Evolutionary conservation across 1,140 invertebrate species (phyloP).

Genomic region (Dysdera silvatica): DNA sequence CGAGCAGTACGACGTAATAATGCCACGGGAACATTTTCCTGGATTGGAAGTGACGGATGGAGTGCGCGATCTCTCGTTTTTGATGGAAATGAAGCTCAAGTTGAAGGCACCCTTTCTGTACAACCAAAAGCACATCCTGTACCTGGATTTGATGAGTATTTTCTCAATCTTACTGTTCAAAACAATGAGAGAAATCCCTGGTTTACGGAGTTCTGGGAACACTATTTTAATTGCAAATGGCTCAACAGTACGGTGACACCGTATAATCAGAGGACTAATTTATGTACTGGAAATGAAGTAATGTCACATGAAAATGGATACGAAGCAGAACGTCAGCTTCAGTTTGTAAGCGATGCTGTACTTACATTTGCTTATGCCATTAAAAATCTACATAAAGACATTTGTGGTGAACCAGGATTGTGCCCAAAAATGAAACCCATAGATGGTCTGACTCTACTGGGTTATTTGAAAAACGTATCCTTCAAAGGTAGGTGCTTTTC

Average conservation of each 20-base stretch:
- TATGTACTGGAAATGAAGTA: slow-evolving; percentile 47
- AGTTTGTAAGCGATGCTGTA: slow-evolving; percentile 86
- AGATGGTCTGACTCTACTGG: slow-evolving; percentile 70
- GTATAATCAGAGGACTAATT: slow-evolving; percentile 65
- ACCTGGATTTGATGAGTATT: slow-evolving; percentile 77
- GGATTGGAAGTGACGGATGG: slow-evolving; percentile 94
- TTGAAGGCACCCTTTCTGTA: slow-evolving; percentile 66
- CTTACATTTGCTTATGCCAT: slow-evolving; percentile 84
- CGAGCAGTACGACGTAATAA: slow-evolving; percentile 73
- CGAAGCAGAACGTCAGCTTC: slow-evolving; percentile 76
- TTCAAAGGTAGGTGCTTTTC: slow-evolving; percentile 63
- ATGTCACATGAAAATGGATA: slow-evolving; percentile 57
- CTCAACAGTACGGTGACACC: slow-evolving; percentile 66
- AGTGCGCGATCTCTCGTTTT: slow-evolving; percentile 76
- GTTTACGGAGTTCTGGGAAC: slow-evolving; percentile 93
- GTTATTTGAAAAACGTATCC: slow-evolving; percentile 70
- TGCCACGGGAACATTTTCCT: slow-evolving; percentile 81
- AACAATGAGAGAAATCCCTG: slow-evolving; percentile 84
- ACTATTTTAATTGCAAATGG: slow-evolving; percentile 60
- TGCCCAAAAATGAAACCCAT: slow-evolving; percentile 81
- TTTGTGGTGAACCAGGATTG: slow-evolving; percentile 62
- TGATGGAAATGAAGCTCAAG: slow-evolving; percentile 74
- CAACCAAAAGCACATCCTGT: slow-evolving; percentile 84
- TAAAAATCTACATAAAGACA: slow-evolving; percentile 70
- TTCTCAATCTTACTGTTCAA: slow-evolving; percentile 70